Base-by-base conservation (phyloP, 2,113 vertebrate species). In the Engystomops pustulosus region DNA sequence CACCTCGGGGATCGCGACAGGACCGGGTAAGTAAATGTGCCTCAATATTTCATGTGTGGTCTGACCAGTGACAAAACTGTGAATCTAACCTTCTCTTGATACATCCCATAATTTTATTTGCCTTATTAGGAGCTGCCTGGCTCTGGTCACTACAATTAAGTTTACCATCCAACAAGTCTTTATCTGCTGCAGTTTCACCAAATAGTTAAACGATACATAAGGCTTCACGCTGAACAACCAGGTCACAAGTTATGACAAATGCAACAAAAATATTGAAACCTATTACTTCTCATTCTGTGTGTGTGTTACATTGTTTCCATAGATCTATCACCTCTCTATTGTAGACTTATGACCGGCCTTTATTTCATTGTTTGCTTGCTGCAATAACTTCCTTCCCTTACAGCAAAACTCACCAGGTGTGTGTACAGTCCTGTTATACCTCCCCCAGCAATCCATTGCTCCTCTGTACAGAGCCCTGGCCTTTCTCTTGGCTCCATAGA, bases 401-500 rank as follows among this genome's bases (percentile, higher is more conserved):
- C 18, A 36, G 62, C 32, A 67, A 34, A 67, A 67, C 17, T n/a
- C 62, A 67, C 30, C 62, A 67, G 62, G 62, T 67, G 62, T 67
- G 62, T 67, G 32, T 65, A 65, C 60, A 65, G 60, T 34, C 32
- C 60, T 34, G 60, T 65, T 65, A 65, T 65, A 65, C 60, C 30
- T n/a, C 30, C 62, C 62, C 15, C 32, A 20, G 30, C 62, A 36
- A 4, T 67, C 62, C 36, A 20, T 20, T 67, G 62, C 60, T 65
- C 3, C 5, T 30, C 58, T 30, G 4, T 15, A 65, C 27, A 65
- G 14, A 17, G 60, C 14, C 30, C 30, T 36, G 4, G 32, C 12
- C n/a, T 67, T 36, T 20, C 62, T 36, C 2, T 67, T 67, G 20
- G 62, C 62, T 36, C 62, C 36, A 10, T 34, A 32, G 30, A 67